Evolutionary conservation across 2,888 invertebrate species (phyloP), one percentile per base, ranked within the genome.

Genomic region (Polydrusus tereticollis): DNA sequence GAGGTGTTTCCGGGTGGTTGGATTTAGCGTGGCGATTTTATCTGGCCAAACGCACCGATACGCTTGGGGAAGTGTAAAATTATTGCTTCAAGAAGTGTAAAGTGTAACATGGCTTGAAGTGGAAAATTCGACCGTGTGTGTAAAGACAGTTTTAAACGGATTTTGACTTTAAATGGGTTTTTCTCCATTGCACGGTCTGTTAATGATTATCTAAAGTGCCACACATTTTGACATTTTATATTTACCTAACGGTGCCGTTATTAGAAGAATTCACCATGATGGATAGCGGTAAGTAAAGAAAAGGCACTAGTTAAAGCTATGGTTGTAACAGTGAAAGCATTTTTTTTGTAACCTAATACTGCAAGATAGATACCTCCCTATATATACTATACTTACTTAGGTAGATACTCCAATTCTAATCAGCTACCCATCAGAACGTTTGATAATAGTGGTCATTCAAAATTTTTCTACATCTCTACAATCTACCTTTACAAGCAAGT

Each of bases 1-100:
- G 4, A n/a, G n/a, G n/a, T 18, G 50, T 50, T 59, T 64, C 50
- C 58, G 58, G 65, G 70, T 58, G 50, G 65, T 59, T 33, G 59
- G 41, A 36, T 65, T 47, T 36, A 10, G 55, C 38, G 66, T 64
- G 64, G 47, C 33, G 67, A 69, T 69, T 73, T 73, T 72, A 67
- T 69, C 64, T 68, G 64, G 59, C 47, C 58, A 64, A 69, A 64
- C 69, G 73, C 73, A 65, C 45, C 69, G 73, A 68, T 73, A 50
- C 73, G 65, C 73, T 69, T 64, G 68, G 60, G 14, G 62, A 55
- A 63, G 63, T 72, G 72, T 55, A 63, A 72, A 72, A 72, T 72
- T n/a, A n/a, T n/a, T 72, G 68, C 57, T 58, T 47, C 14, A 47
- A 52, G 21, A 23, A 60, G 38, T 70, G 70, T 64, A 43, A 65